These are phyloP conservation scores for Polypterus senegalus DNA, from an alignment of 2,113 vertebrate species.

Conservation along the genomic window DNA sequence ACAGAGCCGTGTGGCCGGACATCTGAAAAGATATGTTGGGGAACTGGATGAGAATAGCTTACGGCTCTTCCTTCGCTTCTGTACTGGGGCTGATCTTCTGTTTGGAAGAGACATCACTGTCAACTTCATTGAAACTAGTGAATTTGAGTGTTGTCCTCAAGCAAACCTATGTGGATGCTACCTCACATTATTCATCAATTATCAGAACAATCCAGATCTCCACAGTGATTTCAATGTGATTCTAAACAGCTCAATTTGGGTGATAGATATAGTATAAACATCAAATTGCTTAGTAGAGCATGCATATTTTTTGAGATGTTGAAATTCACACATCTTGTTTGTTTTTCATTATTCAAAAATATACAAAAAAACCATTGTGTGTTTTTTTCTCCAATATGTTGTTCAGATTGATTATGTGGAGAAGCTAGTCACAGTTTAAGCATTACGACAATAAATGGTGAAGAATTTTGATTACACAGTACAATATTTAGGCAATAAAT, in stretches of 20 bases:
- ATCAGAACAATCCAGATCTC: constrained; percentile 20
- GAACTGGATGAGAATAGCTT: constrained; percentile 8
- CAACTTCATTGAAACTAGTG: constrained; percentile 10
- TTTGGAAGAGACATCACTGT: constrained; percentile 12
- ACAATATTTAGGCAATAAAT: too few relatives aligned
- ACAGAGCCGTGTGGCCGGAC: constrained; percentile 8
- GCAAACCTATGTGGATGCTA: constrained; percentile 13
- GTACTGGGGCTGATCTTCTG: constrained; percentile 15
- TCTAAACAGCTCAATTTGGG: constrained; percentile 17
- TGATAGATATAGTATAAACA: constrained; percentile 16
- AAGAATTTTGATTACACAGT: too few relatives aligned
- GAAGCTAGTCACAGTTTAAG: too few relatives aligned
- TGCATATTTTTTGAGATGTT: too few relatives aligned
- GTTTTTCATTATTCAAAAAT: too few relatives aligned
- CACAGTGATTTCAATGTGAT: constrained; percentile 15
- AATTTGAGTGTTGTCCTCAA: constrained; percentile 15
- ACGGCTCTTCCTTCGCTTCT: constrained; percentile 15
- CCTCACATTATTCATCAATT: constrained; percentile 9
- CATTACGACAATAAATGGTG: too few relatives aligned
- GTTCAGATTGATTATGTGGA: too few relatives aligned
- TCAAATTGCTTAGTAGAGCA: too few relatives aligned
- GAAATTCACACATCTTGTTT: too few relatives aligned
- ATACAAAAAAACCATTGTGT: too few relatives aligned
- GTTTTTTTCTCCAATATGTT: too few relatives aligned
- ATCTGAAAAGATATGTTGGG: constrained; percentile 18